phyloP scores from a whole-genome alignment of 2,797 vertebrate species.

The Manis crassicaudata region DNA sequence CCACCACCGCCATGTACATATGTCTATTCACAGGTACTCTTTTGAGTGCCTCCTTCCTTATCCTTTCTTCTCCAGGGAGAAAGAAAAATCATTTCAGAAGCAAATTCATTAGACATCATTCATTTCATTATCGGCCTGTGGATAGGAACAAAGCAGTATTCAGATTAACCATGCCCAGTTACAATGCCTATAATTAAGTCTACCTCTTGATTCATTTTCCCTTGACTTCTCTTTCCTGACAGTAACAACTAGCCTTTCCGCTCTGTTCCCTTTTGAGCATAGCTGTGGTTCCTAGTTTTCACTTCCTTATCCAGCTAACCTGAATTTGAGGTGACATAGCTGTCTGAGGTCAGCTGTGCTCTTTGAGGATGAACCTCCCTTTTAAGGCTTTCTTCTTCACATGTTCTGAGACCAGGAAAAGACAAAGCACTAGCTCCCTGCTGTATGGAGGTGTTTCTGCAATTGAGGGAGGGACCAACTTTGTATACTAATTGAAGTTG shows the following conservation, averaged over 20 bases:
- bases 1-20: background rate
- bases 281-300: background rate
- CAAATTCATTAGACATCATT: background rate
- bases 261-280: background rate
- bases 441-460: constrained; percentile 16
- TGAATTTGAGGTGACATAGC: constrained; percentile 32
- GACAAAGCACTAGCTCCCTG: background rate
- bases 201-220: background rate
- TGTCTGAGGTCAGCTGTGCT: constrained; percentile 29
- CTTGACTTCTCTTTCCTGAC: constrained; percentile 50
- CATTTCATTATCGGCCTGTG: background rate
- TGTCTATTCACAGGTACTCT: background rate
- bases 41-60: background rate
- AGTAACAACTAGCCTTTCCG: background rate
- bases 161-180: background rate
- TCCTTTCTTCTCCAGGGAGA: background rate
- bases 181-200: background rate
- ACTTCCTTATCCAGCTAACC: background rate
- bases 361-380: constrained; percentile 30
- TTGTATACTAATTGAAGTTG: constrained; percentile 21
- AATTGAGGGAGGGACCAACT: background rate
- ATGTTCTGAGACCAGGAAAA: constrained; percentile 32
- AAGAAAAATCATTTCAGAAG: constrained; percentile 31
- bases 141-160: constrained; percentile 3
- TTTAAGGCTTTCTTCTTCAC: constrained; percentile 38